Evolutionary conservation across 2,113 vertebrate genomes (phyloP).

Genomic region (Hoplias malabaricus): DNA sequence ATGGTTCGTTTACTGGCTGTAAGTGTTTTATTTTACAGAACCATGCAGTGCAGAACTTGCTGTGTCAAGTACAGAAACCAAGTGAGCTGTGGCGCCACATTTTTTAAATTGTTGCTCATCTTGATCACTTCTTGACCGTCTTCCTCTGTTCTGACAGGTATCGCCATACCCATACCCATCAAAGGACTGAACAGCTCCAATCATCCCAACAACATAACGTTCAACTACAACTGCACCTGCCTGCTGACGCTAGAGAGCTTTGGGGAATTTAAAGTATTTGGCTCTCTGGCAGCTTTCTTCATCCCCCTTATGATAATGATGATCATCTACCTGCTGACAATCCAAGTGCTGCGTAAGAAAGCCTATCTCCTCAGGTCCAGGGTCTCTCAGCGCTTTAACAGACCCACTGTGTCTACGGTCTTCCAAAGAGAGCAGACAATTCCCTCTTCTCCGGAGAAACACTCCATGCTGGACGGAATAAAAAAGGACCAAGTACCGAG

Average conservation of each 20-base stretch:
- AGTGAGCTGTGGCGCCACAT: neutral
- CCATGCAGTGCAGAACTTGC: neutral
- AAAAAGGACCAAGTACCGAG: slow-evolving; percentile 65
- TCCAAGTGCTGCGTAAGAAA: slow-evolving; percentile 87
- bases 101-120: neutral
- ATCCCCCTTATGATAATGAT: slow-evolving; percentile 94
- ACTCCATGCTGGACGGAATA: slow-evolving; percentile 73
- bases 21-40: slow-evolving; percentile 7
- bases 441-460: slow-evolving; percentile 75
- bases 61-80: neutral
- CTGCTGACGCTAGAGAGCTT: slow-evolving; percentile 81
- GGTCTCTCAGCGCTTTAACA: slow-evolving; percentile 78
- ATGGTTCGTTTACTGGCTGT: slow-evolving; percentile 39
- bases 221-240: slow-evolving; percentile 84
- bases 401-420: slow-evolving; percentile 80
- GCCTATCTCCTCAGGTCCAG: slow-evolving; percentile 85
- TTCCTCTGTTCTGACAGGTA: slow-evolving; percentile 76
- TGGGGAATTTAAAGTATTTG: slow-evolving; percentile 87
- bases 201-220: slow-evolving; percentile 69
- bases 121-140: neutral
- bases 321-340: slow-evolving; percentile 92
- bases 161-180: slow-evolving; percentile 92
- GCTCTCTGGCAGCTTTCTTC: slow-evolving; percentile 91
- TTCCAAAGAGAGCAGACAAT: slow-evolving; percentile 79
- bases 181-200: slow-evolving; percentile 79